Evolutionary conservation across 1,140 invertebrate species (phyloP).

Genomic region (Drosophila sproati): DNA sequence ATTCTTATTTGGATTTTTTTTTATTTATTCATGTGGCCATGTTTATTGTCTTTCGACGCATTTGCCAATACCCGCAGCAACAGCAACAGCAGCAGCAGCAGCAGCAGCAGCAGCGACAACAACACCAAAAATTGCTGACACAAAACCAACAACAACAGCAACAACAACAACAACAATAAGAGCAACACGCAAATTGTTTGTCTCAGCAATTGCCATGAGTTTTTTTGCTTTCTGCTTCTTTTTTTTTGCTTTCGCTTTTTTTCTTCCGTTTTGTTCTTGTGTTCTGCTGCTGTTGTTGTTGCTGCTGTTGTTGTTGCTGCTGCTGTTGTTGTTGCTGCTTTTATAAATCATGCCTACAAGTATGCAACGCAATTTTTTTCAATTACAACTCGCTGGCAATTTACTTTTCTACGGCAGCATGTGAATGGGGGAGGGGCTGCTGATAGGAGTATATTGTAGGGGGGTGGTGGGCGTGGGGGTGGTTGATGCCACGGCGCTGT

Average conservation of each 20-base stretch:
- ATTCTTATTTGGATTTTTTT: background rate
- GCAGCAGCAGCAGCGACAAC: slow-evolving; percentile 32
- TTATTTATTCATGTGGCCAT: slow-evolving; percentile 45
- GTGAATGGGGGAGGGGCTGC: background rate
- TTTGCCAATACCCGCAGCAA: slow-evolving; percentile 52
- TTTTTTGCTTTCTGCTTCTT: slow-evolving; percentile 15
- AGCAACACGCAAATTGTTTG: slow-evolving; percentile 45
- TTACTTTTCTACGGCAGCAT: slow-evolving; percentile 6
- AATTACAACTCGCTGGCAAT: slow-evolving; percentile 46
- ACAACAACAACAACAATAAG: slow-evolving; percentile 8
- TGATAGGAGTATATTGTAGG: background rate
- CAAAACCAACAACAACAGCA: slow-evolving; percentile 40
- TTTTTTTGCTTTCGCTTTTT: background rate
- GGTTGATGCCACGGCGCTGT: background rate
- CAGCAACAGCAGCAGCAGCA: slow-evolving; percentile 17
- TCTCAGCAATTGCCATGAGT: slow-evolving; percentile 52
- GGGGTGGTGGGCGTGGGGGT: background rate
- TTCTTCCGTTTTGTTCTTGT: background rate
- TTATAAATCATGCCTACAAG: slow-evolving; percentile 53
- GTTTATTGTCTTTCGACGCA: slow-evolving; percentile 60
- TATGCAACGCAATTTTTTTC: slow-evolving; percentile 58
- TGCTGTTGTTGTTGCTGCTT: slow-evolving; percentile 14
- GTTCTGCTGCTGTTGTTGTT: background rate
- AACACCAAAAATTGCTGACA: background rate
- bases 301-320: slow-evolving; percentile 4